Percentiles rank a stretch among this genome's conserved stretches.
These are phyloP conservation scores for Oryctes rhinoceros DNA, from an alignment of 1,140 invertebrate genomes.

Conservation along the genomic window DNA sequence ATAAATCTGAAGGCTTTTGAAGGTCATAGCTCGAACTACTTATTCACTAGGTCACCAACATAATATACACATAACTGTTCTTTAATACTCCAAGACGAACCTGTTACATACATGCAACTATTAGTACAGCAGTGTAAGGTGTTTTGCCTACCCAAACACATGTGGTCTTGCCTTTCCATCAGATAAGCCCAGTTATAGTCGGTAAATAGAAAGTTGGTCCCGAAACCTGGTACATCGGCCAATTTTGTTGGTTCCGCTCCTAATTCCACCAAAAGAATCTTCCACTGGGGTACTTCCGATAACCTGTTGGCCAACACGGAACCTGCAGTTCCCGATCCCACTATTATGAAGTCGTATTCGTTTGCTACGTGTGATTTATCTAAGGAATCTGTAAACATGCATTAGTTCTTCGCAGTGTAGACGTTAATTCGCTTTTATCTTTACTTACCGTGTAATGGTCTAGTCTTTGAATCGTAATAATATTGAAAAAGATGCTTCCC, in stretches of 20 bases:
- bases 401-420: not conserved
- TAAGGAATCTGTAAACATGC: constrained; percentile 4
- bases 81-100: too few species aligned
- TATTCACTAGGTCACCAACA: too few species aligned
- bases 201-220: constrained; percentile 73
- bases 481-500: constrained; percentile 24
- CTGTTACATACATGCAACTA: not conserved
- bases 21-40: too few species aligned
- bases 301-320: constrained; percentile 70
- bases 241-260: constrained; percentile 72
- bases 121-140: not conserved
- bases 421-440: not conserved
- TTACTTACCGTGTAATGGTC: constrained; percentile 38
- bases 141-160: constrained; percentile 65
- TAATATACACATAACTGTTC: too few species aligned
- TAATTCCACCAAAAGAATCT: constrained; percentile 76
- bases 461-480: constrained; percentile 31
- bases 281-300: constrained; percentile 72
- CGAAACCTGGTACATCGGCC: constrained; percentile 76
- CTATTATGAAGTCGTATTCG: constrained; percentile 52
- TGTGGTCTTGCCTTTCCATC: constrained; percentile 74
- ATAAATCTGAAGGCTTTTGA: too few species aligned
- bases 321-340: constrained; percentile 62
- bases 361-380: constrained; percentile 20
- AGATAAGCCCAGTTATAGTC: constrained; percentile 82